Percentiles rank a stretch among this genome's conserved stretches.
These are phyloP conservation scores for Belgica antarctica DNA, from an alignment of 2,888 invertebrate genomes.

Conservation along the genomic window DNA sequence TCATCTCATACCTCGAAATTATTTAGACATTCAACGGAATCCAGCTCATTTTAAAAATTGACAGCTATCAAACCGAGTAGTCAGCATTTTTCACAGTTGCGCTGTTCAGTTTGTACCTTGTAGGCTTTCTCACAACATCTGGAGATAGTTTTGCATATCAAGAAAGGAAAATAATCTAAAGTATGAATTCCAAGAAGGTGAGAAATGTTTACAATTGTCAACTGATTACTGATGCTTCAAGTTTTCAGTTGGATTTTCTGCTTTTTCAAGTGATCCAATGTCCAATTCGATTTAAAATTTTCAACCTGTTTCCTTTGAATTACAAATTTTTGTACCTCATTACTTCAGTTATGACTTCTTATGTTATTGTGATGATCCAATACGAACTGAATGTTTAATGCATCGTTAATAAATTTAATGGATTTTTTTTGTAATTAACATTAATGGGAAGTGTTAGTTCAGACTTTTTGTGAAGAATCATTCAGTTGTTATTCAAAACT, in stretches of 20 bases:
- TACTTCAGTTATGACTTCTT: background rate
- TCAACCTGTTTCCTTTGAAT: background rate
- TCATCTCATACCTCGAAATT: background rate
- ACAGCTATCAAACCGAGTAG: background rate
- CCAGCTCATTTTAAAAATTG: background rate
- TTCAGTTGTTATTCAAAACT: no score
- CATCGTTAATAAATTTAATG: background rate
- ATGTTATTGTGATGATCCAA: background rate
- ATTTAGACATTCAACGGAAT: background rate
- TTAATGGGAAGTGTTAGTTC: background rate
- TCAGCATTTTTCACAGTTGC: background rate
- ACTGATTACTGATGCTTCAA: background rate
- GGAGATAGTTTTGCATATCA: background rate
- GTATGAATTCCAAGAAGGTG: background rate
- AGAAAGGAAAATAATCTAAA: no score
- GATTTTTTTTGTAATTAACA: background rate
- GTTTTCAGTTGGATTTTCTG: background rate
- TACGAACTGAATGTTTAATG: background rate
- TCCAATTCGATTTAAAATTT: background rate
- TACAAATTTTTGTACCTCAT: background rate
- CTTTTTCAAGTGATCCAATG: background rate
- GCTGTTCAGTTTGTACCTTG: background rate
- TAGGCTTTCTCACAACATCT: background rate
- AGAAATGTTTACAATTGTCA: background rate
- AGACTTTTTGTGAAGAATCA: no score